Percentiles rank a stretch among this genome's conserved stretches.
These are phyloP conservation scores for Pyrocephalus nanus DNA, from an alignment of 2,797 vertebrate genomes.

Conservation along the genomic window DNA sequence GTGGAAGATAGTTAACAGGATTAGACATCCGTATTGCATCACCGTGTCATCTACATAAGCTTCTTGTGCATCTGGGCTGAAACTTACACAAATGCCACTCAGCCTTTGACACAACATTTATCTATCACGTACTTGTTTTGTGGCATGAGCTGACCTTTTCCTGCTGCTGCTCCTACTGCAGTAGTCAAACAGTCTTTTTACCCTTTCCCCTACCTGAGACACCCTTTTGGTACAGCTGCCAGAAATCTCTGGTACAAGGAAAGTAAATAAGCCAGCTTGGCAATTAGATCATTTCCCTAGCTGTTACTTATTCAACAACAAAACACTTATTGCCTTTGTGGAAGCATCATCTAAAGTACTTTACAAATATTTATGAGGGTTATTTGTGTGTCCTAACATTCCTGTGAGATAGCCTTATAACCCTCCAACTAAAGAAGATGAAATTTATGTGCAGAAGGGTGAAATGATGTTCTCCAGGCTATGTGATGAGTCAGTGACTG, in stretches of 20 bases:
- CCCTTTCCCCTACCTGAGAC: background rate
- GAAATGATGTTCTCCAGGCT: background rate
- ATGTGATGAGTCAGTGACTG: constrained; percentile 23
- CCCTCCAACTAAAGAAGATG: background rate
- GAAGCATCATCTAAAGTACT: background rate
- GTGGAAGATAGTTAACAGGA: background rate
- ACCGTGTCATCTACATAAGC: background rate
- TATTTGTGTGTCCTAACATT: background rate
- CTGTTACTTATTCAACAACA: constrained; percentile 15
- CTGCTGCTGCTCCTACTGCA: background rate
- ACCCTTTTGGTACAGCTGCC: background rate
- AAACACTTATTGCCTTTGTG: background rate
- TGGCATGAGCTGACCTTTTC: background rate
- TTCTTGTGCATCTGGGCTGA: background rate
- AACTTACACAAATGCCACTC: background rate
- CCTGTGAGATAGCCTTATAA: background rate
- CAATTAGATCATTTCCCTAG: constrained; percentile 10
- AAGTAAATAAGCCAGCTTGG: constrained; percentile 17
- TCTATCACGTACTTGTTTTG: background rate
- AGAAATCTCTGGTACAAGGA: background rate
- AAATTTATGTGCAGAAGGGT: background rate
- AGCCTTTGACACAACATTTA: background rate
- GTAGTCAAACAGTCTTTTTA: background rate
- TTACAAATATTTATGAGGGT: constrained; percentile 24
- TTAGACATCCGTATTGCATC: background rate